Base-by-base conservation (phyloP, 2,113 vertebrate species). In the Rhombomys opimus region DNA sequence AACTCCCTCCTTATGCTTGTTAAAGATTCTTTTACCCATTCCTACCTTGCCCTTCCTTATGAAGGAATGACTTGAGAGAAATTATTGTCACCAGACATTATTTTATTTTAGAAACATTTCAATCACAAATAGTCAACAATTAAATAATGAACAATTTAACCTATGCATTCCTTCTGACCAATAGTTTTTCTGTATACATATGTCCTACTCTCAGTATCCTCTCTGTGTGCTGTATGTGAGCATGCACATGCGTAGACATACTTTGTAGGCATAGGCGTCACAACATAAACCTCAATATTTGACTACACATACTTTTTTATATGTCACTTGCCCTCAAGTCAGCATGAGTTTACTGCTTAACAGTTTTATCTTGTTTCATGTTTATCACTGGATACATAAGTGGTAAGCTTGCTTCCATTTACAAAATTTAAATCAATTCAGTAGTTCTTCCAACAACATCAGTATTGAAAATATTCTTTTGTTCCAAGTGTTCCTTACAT, bases 41-140 rank as follows among this genome's bases (percentile, higher is more conserved):
- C 46, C 73, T 78, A n/a, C 67, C 65, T 68, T 73, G 35, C 38
- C 2, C 18, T 73, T 52, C 38, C n/a, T 8, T 17, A 10, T 38
- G 67, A 86, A 77, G 41, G 20, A 70, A 20, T 91, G 38, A 61
- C 76, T 87, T 82, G 68, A 50, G 46, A 86, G 61, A 82, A 94
- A 75, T 57, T 52, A 0, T 90, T 11, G 17, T 89, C 93, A 88
- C 32, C 35, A 92, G 15, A 20, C 8, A 78, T 23, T 38, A n/a
- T 72, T 90, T 80, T 93, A 67, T 92, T 94, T 87, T 72, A 92
- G 81, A 72, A 88, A 70, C 20, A 46, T 35, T 52, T 94, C 77
- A 52, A 54, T 13, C 18, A 25, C 41, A 61, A 85, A 70, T n/a
- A 84, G 27, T 76, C 78, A 84, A 46, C 35, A 50, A 50, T 57